A percentile compares a stretch with the other conserved stretches of the same genome.
Conservation (phyloP, 2,888 invertebrate species). For the Maniola hyperantus region DNA sequence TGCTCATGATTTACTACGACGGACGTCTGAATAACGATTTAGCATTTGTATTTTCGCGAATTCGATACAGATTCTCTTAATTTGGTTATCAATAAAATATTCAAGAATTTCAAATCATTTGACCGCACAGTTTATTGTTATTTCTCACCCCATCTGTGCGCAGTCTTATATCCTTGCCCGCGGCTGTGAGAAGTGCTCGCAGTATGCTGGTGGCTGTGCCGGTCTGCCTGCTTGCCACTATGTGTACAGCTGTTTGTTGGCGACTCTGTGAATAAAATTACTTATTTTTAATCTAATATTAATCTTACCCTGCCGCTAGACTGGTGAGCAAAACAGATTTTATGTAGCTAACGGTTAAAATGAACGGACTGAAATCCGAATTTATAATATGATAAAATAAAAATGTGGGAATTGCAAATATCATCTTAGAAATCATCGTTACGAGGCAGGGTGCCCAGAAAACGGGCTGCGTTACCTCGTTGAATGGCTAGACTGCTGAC, state of each 20-base stretch:
- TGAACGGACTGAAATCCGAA: too few relatives aligned
- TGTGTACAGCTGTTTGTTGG: constrained; percentile 96
- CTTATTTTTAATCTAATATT: not conserved
- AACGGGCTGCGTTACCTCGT: too few relatives aligned
- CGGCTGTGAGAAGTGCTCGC: constrained; percentile 92
- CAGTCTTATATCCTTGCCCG: constrained; percentile 94
- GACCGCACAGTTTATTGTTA: not conserved
- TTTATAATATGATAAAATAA: too few relatives aligned
- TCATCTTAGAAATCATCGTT: too few relatives aligned
- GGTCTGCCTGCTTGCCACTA: constrained; percentile 96
- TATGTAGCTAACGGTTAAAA: too few relatives aligned
- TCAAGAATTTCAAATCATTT: not conserved
- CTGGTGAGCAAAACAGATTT: too few relatives aligned
- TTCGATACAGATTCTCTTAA: too few relatives aligned
- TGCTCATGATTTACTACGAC: constrained; percentile 6
- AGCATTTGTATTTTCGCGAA: not conserved
- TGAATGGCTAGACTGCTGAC: too few relatives aligned
- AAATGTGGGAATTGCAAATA: too few relatives aligned
- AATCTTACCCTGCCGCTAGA: too few relatives aligned
- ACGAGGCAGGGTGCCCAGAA: too few relatives aligned
- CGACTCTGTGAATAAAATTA: constrained; percentile 86
- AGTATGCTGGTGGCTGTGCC: constrained; percentile 96
- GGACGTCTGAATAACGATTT: not conserved
- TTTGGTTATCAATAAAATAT: too few relatives aligned
- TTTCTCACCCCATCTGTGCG: constrained; percentile 67